Evolutionary conservation across 2,888 invertebrate genomes (phyloP).

Genomic region (Macrosiphum euphorbiae): DNA sequence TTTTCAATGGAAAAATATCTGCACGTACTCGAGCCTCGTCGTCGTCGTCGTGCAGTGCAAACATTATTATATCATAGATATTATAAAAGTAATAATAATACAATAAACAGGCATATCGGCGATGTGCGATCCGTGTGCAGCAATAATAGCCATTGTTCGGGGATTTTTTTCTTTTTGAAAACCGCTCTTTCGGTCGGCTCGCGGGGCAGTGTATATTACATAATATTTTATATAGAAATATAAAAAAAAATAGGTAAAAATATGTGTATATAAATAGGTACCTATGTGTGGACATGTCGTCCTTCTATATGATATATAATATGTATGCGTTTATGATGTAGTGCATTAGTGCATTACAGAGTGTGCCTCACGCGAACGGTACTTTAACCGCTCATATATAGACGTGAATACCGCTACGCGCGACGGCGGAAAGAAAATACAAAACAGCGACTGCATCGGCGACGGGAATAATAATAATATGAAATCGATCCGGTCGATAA

Average conservation of each 20-base stretch:
- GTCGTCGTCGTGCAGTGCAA: not conserved
- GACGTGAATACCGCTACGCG: constrained; percentile 35
- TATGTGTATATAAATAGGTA: not conserved
- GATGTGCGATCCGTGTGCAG: not conserved
- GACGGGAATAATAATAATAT: constrained; percentile 41
- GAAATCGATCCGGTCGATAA: not conserved
- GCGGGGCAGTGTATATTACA: not conserved
- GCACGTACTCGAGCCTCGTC: not conserved
- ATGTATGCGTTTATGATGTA: not conserved
- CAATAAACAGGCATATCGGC: not conserved
- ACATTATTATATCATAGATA: constrained; percentile 2
- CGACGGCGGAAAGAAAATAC: not conserved
- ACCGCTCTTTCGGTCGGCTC: not conserved
- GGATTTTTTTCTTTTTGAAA: not conserved
- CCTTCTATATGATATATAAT: not conserved
- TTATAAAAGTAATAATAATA: not conserved
- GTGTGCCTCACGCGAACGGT: constrained; percentile 4
- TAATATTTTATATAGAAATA: not conserved
- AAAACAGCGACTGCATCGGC: not conserved
- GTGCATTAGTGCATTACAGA: not conserved
- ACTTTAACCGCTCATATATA: constrained; percentile 6
- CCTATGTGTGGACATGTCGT: not conserved
- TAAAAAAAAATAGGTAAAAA: not conserved
- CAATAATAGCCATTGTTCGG: not conserved
- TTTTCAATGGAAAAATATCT: constrained; percentile 32